Conservation (phyloP, 2,797 vertebrate species). For the Cynopterus sphinx region DNA sequence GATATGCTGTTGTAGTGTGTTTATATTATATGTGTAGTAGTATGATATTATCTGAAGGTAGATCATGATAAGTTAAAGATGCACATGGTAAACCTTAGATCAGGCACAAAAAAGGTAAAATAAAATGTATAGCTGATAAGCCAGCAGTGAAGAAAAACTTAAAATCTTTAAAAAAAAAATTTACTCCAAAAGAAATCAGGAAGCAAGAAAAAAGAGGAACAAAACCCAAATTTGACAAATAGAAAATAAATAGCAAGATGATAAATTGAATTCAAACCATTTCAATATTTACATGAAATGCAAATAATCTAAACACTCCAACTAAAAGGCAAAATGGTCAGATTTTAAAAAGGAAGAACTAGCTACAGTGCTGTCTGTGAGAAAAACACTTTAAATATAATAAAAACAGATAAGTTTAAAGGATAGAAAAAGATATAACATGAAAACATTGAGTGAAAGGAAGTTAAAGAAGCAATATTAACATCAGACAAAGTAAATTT, state of each 20-base stretch:
- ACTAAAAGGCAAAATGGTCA: not conserved
- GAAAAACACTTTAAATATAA: not conserved
- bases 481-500: not conserved
- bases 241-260: not conserved
- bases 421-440: not conserved
- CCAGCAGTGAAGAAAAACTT: not conserved
- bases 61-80: not conserved
- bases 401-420: not conserved
- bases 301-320: not conserved
- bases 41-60: not conserved
- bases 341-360: not conserved
- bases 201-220: not conserved
- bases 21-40: not conserved
- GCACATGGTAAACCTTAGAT: not conserved
- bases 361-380: not conserved
- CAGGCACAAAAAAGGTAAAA: not conserved
- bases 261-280: not conserved
- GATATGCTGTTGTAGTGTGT: not conserved
- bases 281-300: not conserved
- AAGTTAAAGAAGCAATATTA: not conserved
- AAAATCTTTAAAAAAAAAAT: too few species aligned
- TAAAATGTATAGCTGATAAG: not conserved
- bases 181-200: not conserved
- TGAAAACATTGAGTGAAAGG: not conserved
- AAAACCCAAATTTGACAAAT: not conserved